Evolutionary conservation across 64 coral and sea anemone genomes (phyloP).

Genomic region (Porites australiensis): DNA sequence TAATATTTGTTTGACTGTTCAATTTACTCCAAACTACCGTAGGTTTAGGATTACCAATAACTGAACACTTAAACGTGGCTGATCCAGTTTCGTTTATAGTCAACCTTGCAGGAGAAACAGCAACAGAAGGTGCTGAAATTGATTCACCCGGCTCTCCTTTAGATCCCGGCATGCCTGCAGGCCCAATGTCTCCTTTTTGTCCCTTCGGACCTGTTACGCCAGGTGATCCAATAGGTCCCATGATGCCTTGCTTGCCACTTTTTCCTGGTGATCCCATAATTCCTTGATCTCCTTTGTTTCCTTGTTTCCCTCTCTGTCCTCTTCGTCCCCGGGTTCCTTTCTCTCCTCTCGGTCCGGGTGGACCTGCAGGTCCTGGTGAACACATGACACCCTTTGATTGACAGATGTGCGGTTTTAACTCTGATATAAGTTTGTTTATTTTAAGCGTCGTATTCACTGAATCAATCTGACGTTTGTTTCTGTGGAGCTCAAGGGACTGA

Average conservation of each 20-base stretch:
- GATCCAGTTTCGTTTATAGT: constrained; percentile 32
- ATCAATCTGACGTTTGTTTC: too few relatives aligned
- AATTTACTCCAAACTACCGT: constrained; percentile 65
- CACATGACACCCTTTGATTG: background rate
- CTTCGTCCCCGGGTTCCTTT: constrained; percentile 6
- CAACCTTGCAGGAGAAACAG: constrained; percentile 20
- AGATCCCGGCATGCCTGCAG: constrained; percentile 24
- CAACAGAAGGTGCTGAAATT: constrained; percentile 10
- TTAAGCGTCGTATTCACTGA: too few relatives aligned
- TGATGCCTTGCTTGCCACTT: constrained; percentile 7
- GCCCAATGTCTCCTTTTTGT: constrained; percentile 30
- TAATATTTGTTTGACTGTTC: constrained; percentile 8
- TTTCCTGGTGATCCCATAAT: constrained; percentile 32
- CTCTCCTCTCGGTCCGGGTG: background rate
- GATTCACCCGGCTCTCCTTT: constrained; percentile 29
- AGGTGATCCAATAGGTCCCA: background rate
- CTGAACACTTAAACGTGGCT: constrained; percentile 31
- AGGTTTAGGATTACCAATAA: constrained; percentile 56
- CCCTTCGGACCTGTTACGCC: constrained; percentile 13
- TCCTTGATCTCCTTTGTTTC: constrained; percentile 24
- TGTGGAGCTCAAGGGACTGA: too few relatives aligned
- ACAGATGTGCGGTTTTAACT: too few relatives aligned
- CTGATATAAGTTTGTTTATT: too few relatives aligned
- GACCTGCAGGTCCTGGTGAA: background rate
- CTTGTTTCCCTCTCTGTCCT: constrained; percentile 8